Conservation (phyloP, 2,888 invertebrate species). For the Cantharis rufa region DNA sequence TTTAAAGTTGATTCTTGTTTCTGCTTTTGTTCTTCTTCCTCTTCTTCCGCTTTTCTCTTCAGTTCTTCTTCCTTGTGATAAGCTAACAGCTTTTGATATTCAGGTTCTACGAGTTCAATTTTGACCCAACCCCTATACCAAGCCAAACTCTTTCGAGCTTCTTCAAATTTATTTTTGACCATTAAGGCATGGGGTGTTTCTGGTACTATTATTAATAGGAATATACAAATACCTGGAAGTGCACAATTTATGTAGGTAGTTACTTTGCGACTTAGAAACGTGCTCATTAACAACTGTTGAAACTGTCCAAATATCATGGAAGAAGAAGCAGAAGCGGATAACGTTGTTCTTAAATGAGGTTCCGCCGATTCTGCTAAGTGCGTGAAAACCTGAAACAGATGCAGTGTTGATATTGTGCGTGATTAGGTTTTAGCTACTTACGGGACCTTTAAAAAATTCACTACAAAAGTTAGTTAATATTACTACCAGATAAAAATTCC, state of each 20-base stretch:
- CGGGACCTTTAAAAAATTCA: not conserved
- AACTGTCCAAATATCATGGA: not conserved
- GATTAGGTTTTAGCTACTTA: not conserved
- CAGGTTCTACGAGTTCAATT: not conserved
- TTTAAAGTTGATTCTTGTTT: not conserved
- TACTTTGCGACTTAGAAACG: not conserved
- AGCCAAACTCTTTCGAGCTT: not conserved
- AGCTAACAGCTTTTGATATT: not conserved
- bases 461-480: not conserved
- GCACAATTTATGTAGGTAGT: not conserved
- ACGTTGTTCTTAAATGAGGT: not conserved
- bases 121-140: not conserved
- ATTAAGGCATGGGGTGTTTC: not conserved
- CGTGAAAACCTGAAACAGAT: not conserved
- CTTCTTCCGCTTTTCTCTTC: not conserved
- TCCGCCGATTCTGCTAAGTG: not conserved
- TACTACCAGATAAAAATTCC: not conserved
- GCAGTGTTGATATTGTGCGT: not conserved
- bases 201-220: not conserved
- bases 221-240: not conserved
- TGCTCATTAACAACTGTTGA: not conserved
- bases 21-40: not conserved
- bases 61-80: not conserved
- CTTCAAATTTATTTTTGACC: not conserved
- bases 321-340: not conserved